Conservation (phyloP, 2,113 vertebrate genomes). For the Phaethornis superciliosus region DNA sequence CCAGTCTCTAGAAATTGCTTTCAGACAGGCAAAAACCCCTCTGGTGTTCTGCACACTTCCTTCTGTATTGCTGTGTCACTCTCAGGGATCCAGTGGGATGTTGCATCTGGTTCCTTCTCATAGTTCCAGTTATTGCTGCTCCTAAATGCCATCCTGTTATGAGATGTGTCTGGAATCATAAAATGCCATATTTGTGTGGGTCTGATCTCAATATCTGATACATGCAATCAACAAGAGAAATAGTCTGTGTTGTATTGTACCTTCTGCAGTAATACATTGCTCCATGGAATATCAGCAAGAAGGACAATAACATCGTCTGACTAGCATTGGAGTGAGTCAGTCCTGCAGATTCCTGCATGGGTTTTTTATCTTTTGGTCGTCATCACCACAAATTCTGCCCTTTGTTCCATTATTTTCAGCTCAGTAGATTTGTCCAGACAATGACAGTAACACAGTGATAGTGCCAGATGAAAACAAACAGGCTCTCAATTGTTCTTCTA, state of each 20-base stretch:
- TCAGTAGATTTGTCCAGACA: neutral
- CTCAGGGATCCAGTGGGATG: neutral
- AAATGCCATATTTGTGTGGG: neutral
- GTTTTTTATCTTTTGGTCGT: neutral
- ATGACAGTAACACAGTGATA: neutral
- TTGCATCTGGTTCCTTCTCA: neutral
- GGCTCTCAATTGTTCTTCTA: neutral
- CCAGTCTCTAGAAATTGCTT: neutral
- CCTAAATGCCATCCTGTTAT: slow-evolving; percentile 18
- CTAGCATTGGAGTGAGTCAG: neutral
- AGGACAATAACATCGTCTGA: slow-evolving; percentile 28
- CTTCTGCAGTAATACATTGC: neutral
- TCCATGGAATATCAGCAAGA: slow-evolving; percentile 11
- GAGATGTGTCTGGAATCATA: slow-evolving; percentile 40
- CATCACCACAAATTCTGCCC: neutral
- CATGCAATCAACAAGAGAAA: slow-evolving; percentile 27
- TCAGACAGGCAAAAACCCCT: neutral
- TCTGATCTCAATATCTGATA: slow-evolving; percentile 54
- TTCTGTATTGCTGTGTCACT: neutral
- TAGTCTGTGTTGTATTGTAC: neutral
- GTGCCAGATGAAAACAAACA: neutral
- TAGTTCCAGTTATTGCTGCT: slow-evolving; percentile 42
- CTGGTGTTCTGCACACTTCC: neutral
- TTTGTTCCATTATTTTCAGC: neutral
- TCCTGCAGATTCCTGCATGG: neutral